Percentiles rank a stretch among this genome's conserved stretches.
phyloP scores from a whole-genome alignment of 37 sponge, comb jelly and placozoan genomes.

The Chondrilla cf. caribensis region DNA sequence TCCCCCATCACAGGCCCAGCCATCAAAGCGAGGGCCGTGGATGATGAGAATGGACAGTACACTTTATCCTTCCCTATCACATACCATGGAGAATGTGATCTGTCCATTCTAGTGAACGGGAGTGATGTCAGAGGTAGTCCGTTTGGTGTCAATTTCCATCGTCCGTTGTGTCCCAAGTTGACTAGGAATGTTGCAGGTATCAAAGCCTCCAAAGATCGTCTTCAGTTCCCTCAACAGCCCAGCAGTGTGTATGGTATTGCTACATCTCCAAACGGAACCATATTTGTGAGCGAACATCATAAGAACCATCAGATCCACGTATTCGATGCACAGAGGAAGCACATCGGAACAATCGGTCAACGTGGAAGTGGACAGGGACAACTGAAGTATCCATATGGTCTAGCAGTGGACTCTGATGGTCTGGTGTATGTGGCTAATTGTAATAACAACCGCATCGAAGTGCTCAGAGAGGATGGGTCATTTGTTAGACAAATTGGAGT shows the following conservation, averaged over 20 bases:
- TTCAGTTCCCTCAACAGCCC: background rate
- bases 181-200: no score
- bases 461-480: no score
- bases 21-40: background rate
- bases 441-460: no score
- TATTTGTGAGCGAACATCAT: background rate
- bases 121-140: background rate
- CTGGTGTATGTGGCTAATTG: background rate
- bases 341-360: background rate
- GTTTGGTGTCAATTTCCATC: background rate
- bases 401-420: background rate
- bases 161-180: no score
- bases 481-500: no score
- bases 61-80: background rate
- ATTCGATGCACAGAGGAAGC: background rate
- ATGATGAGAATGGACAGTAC: background rate
- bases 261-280: constrained; percentile 1
- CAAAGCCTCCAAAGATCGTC: background rate
- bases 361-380: background rate
- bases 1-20: background rate
- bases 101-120: background rate
- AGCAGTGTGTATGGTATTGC: background rate
- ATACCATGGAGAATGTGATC: background rate
- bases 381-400: background rate
- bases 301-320: background rate